phyloP scores from a whole-genome alignment of 2,797 vertebrate species.

The Acanthurus tractus region DNA sequence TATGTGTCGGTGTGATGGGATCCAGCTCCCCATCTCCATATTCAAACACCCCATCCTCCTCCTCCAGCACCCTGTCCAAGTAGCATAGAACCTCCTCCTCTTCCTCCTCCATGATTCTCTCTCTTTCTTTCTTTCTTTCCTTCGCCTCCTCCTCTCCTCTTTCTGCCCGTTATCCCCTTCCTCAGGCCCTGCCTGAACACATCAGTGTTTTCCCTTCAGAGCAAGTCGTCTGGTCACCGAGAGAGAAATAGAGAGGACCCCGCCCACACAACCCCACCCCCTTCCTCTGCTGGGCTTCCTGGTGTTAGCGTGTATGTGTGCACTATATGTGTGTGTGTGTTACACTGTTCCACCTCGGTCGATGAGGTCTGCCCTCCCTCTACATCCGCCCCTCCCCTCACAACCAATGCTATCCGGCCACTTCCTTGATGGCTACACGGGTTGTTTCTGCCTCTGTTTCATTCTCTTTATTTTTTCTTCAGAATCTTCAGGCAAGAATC shows the following conservation, averaged over 20 bases:
- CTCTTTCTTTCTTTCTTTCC: slow-evolving; percentile 15
- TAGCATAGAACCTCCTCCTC: slow-evolving; percentile 95
- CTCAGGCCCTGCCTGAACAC: slow-evolving; percentile 77
- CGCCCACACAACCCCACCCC: slow-evolving; percentile 81
- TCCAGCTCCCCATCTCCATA: slow-evolving; percentile 91
- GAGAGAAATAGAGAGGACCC: slow-evolving; percentile 72
- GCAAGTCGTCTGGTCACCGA: slow-evolving; percentile 73
- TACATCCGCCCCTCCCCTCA: slow-evolving; percentile 73
- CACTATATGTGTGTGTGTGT: slow-evolving; percentile 19
- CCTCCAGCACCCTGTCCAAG: slow-evolving; percentile 95
- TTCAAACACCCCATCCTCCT: slow-evolving; percentile 90
- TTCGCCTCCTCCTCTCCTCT: slow-evolving; percentile 49
- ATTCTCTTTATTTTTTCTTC: slow-evolving; percentile 44
- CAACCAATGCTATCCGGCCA: slow-evolving; percentile 66
- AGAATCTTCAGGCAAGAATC: slow-evolving; percentile 41
- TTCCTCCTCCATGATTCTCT: slow-evolving; percentile 91
- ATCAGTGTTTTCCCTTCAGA: slow-evolving; percentile 80
- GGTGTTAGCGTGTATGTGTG: slow-evolving; percentile 61
- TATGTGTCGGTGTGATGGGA: slow-evolving; percentile 72
- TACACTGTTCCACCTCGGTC: slow-evolving; percentile 74
- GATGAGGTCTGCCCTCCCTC: slow-evolving; percentile 75
- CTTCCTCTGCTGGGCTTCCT: slow-evolving; percentile 82
- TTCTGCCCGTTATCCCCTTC: slow-evolving; percentile 48
- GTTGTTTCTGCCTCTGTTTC: slow-evolving; percentile 29
- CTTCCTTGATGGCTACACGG: slow-evolving; percentile 70